A percentile compares a stretch with the other conserved stretches of the same genome.
phyloP scores from a whole-genome alignment of 1,140 invertebrate species.

The Probaryconus sp. region DNA sequence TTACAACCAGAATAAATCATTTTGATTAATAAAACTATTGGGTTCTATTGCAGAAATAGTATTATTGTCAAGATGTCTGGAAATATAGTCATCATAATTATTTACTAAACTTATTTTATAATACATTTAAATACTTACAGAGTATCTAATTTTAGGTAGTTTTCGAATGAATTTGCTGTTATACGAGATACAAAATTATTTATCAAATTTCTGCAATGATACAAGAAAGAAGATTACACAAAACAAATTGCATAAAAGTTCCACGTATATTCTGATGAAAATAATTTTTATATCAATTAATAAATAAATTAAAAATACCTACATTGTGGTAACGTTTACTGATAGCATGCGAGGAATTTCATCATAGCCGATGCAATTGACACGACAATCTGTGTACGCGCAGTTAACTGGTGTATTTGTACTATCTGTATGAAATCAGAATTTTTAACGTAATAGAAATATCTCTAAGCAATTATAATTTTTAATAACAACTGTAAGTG shows the following conservation, averaged over 20 bases:
- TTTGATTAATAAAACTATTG: constrained; percentile 63
- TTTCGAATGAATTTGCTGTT: constrained; percentile 40
- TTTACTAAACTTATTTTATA: background rate
- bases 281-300: no score
- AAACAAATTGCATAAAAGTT: no score
- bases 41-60: constrained; percentile 62
- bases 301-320: constrained; percentile 38
- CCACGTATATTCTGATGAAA: no score
- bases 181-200: constrained; percentile 56
- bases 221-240: no score
- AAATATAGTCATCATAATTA: constrained; percentile 25
- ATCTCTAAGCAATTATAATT: constrained; percentile 5
- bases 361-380: constrained; percentile 56
- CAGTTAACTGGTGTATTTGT: constrained; percentile 49
- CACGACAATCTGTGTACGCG: constrained; percentile 59
- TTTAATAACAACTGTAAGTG: background rate
- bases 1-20: constrained; percentile 66
- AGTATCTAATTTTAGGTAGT: constrained; percentile 59
- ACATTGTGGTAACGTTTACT: constrained; percentile 61
- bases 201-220: constrained; percentile 61
- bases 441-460: constrained; percentile 5
- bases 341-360: constrained; percentile 65
- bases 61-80: constrained; percentile 65
- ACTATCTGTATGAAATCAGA: constrained; percentile 27
- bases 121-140: constrained; percentile 66